Evolutionary conservation across 1,140 invertebrate genomes (phyloP), one percentile per base, ranked within the genome.

Genomic region (Platyscapa corneri): DNA sequence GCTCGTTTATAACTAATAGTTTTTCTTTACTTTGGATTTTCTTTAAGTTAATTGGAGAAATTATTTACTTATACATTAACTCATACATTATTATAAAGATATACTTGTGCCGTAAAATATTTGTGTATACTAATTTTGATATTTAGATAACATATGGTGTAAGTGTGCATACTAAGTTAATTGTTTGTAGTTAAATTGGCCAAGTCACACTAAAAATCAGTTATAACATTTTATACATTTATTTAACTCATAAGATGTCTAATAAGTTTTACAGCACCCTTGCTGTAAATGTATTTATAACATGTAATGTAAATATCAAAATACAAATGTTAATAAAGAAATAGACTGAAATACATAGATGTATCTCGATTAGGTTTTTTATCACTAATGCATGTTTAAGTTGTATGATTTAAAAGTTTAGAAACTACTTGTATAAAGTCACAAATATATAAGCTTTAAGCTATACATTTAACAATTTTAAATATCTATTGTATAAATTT

Each of bases 251-350:
- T 81, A 76, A 81, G 67, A 34, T 80, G 49, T 80, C 39, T 79
- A 64, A 37, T 39, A 64, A 75, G 14, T 34, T 80, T 81, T 82
- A 53, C 56, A 65, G 70, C 39, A 75, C 56, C 23, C 32, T 0
- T 70, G 75, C 64, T 86, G 65, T 83, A 83, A 86, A 34, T 86
- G 72, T 83, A 79, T 79, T 83, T 82, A 78, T 86, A 39, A 77
- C 37, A 78, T 78, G 64, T 83, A 60, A 82, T 86, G 85, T 86
- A 86, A 86, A 86, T 86, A 86, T 80, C 34, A 67, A 82, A 39
- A 34, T 82, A 83, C 65, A 27, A 72, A 74, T 86, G 85, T 86
- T 79, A 86, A 86, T 86, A 83, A 86, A 83, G 39, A 67, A 56
- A 79, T 82, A 80, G 76, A 82, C 80, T 82, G 60, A 78, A 70